Base-by-base conservation (phyloP, 2,113 vertebrate species). In the Heterochromis multidens region DNA sequence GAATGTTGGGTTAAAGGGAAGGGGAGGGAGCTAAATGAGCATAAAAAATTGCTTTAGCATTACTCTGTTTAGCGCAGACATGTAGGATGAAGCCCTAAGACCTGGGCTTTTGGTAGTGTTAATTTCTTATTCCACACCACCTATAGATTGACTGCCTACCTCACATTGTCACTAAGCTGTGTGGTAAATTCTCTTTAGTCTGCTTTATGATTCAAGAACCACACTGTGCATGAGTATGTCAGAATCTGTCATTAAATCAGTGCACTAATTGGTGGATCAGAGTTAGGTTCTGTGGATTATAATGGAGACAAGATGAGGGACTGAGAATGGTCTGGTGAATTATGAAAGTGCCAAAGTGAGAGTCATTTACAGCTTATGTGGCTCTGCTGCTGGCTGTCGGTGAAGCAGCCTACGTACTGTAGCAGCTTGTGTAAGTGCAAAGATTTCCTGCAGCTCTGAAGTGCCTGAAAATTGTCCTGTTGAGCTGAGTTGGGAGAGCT, bases 401-500 rank as follows among this genome's bases (percentile, higher is more conserved):
- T 29, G 82, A 70, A 35, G 77, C 33, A n/a, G 79, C 81, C 81
- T 86, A 76, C 61, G 70, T 83, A 61, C 57, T 87, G 77, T 85
- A 82, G 87, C 83, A 84, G 82, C 87, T 81, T 77, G 77, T 82
- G 85, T 57, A 85, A 86, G 88, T 76, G 87, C 79, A 83, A 58
- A 88, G 89, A 88, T 72, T 82, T 84, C 57, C 84, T 21, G 83
- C 81, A 85, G 80, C 82, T 79, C 57, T 3, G 8, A 83, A 77
- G 76, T 46, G 46, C 29, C 80, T 52, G 52, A 87, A 63, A 72
- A 35, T 76, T 54, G 78, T 84, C 77, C 61, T 63, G 81, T 79
- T n/a, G 54, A 27, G 77, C 72, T 79, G 67, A 80, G 77, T 81
- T 33, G 60, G 37, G 27, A 61, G 67, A 77, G 52, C 49, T 83